phyloP scores from a whole-genome alignment of 2,113 vertebrate genomes.

The Sisor rabdophorus region DNA sequence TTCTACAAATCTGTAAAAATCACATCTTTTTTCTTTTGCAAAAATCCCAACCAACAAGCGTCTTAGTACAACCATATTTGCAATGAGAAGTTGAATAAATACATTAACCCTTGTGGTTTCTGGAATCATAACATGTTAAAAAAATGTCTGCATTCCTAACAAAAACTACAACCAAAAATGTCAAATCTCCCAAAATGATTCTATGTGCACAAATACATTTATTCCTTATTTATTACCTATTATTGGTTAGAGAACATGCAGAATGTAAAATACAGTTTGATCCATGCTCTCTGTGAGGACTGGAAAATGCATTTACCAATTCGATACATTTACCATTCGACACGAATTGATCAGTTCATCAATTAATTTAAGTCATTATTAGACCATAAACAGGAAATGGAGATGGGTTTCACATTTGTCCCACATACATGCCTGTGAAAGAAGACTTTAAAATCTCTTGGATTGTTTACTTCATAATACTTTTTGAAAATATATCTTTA shows the following conservation, averaged over 20 bases:
- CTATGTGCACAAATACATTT: not conserved
- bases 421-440: constrained; percentile 10
- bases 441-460: not conserved
- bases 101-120: not conserved
- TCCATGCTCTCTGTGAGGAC: not conserved
- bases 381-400: constrained; percentile 3
- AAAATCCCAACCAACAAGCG: no score
- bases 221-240: not conserved
- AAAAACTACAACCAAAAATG: not conserved
- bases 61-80: not conserved
- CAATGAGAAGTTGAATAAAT: not conserved
- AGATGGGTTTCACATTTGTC: not conserved
- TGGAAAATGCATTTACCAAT: not conserved
- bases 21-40: no score
- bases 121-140: not conserved
- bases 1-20: no score
- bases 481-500: no score
- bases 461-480: not conserved
- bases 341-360: not conserved
- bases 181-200: not conserved
- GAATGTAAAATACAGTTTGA: not conserved
- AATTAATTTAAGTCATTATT: not conserved
- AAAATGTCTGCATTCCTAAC: not conserved
- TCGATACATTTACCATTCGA: not conserved
- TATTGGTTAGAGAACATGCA: not conserved